Conservation (phyloP, 2,113 vertebrate species). For the Rhinichthys klamathensis region DNA sequence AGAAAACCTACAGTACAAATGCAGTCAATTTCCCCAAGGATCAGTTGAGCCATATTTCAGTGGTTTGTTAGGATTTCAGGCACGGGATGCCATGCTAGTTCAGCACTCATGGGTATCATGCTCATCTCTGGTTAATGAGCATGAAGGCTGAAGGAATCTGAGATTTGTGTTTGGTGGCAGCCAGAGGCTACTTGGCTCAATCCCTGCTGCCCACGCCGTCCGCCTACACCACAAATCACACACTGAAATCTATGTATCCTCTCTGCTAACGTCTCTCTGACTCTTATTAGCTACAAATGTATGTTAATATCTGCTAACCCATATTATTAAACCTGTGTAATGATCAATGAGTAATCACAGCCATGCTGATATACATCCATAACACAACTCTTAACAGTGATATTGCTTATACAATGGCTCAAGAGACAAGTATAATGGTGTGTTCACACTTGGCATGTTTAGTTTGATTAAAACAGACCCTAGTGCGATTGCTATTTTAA, state of each 20-base stretch:
- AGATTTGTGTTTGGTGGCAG: slow-evolving; percentile 29
- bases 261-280: slow-evolving; percentile 14
- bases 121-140: slow-evolving; percentile 42
- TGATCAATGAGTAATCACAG: slow-evolving; percentile 15
- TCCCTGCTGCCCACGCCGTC: slow-evolving; percentile 18
- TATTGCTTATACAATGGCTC: neutral
- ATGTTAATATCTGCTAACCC: neutral
- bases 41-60: slow-evolving; percentile 38
- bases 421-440: too few species aligned
- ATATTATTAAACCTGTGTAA: slow-evolving; percentile 39
- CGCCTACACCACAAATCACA: slow-evolving; percentile 25
- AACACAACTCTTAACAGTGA: neutral
- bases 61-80: slow-evolving; percentile 24
- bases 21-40: neutral
- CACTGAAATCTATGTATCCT: slow-evolving; percentile 25
- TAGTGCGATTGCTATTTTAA: too few species aligned
- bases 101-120: slow-evolving; percentile 35
- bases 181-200: slow-evolving; percentile 46
- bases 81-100: neutral
- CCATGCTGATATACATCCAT: neutral
- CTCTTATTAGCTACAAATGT: slow-evolving; percentile 28
- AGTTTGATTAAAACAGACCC: too few species aligned
- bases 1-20: neutral
- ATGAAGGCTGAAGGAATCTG: slow-evolving; percentile 20
- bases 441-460: too few species aligned